A percentile compares a stretch with the other conserved stretches of the same genome.
Conservation (phyloP, 2,113 vertebrate species). For the Aviceda subcristata region DNA sequence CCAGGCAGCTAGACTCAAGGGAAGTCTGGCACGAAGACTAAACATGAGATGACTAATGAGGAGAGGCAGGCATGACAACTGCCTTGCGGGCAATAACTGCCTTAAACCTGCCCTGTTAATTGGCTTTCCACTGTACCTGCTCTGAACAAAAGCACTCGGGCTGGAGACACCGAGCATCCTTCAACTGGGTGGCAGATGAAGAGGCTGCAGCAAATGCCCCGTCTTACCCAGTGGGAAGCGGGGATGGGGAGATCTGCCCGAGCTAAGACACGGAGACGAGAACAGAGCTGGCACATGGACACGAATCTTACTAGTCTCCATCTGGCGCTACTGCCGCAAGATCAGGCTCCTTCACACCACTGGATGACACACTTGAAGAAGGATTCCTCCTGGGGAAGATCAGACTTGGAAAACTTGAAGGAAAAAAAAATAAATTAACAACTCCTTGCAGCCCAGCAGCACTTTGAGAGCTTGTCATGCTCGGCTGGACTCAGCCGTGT, state of each 20-base stretch:
- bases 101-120: background rate
- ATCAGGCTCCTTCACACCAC: background rate
- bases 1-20: background rate
- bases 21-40: background rate
- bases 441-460: background rate
- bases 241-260: background rate
- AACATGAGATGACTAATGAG: background rate
- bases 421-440: background rate
- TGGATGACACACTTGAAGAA: background rate
- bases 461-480: background rate
- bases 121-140: background rate
- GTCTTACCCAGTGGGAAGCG: fast-evolving
- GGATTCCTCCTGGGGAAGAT: background rate
- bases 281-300: background rate
- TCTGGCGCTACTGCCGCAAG: background rate
- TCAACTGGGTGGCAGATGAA: background rate
- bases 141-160: background rate
- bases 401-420: background rate
- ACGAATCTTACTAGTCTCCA: background rate
- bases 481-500: background rate
- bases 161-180: background rate
- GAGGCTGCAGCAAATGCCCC: background rate
- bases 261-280: background rate
- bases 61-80: background rate
- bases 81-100: background rate